Evolutionary conservation across 2,888 invertebrate genomes (phyloP), one percentile per base, ranked within the genome.

Genomic region (Trichacis sp.): DNA sequence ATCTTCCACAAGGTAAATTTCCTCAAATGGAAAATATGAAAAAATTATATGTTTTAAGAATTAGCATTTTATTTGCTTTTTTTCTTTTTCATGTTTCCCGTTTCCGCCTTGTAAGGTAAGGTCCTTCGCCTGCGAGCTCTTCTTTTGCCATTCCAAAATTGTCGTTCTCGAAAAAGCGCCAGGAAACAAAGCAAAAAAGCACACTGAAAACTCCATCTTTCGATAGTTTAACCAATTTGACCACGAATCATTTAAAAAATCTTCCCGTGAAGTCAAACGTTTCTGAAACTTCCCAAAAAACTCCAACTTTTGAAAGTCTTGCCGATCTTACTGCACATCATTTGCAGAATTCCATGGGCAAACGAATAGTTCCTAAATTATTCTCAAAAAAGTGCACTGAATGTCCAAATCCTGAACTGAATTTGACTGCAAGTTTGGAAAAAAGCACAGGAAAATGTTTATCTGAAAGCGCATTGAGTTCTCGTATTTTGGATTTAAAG

Each of bases 71-170:
- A 43, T 48, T 24, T 14, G 40, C 24, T 62, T 68, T 71, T 71
- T 69, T 63, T 74, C 71, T 65, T 76, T 82, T 80, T 68, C 73
- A 78, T 82, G 75, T 74, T 74, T 69, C 61, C 11, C 79, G 76
- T 73, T 63, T 65, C 60, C 49, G 56, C 50, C 77, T 75, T 80
- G 79, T 73, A 83, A 84, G 84, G 83, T 83, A 84, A 83, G 84
- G 74, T 83, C 77, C 71, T 73, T 73, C 76, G 77, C 51, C 63
- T 58, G 29, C 20, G 18, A 58, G 50, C 30, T 53, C 63, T 38
- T 45, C 54, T 2, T 73, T 72, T 50, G 14, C 50, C 38, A 68
- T 65, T 43, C 70, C 68, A 11, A 65, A 69, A 59, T 38, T 68
- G 38, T 43, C 12, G 57, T 68, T 69, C 46, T 9, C 18, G 51